Evolutionary conservation across 2,797 vertebrate genomes (phyloP).

Genomic region (Gephyroberyx darwinii): DNA sequence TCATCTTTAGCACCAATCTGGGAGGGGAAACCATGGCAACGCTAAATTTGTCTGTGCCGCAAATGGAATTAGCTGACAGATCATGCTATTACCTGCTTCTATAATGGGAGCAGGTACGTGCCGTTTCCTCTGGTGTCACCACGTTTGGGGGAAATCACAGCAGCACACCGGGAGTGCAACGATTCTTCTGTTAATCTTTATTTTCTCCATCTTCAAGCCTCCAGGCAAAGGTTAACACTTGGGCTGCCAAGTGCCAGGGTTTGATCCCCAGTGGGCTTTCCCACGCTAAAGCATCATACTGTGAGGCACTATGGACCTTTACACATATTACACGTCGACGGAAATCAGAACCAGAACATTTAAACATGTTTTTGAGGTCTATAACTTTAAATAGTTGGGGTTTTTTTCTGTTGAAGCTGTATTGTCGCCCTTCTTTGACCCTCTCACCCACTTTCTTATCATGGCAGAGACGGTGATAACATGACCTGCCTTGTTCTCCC

Average conservation of each 20-base stretch:
- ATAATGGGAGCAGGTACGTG: constrained; percentile 4
- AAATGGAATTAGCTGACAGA: constrained; percentile 13
- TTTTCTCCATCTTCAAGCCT: not conserved
- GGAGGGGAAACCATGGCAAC: constrained; percentile 24
- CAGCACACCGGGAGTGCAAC: not conserved
- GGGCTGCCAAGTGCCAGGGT: too few relatives aligned
- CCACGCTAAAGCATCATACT: too few relatives aligned
- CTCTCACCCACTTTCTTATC: not conserved
- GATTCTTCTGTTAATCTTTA: not conserved
- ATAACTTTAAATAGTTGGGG: too few relatives aligned
- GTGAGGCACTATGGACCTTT: too few relatives aligned
- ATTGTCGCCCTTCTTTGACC: not conserved
- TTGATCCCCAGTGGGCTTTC: too few relatives aligned
- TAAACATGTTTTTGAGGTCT: too few relatives aligned
- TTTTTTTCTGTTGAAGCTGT: not conserved
- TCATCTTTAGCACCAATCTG: constrained; percentile 1
- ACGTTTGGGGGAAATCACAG: constrained; percentile 4
- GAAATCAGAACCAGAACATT: too few relatives aligned
- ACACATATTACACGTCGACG: too few relatives aligned
- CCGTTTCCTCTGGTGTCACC: constrained; percentile 11
- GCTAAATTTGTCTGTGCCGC: constrained; percentile 2
- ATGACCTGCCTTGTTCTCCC: not conserved
- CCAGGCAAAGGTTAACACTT: too few relatives aligned
- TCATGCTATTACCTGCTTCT: constrained; percentile 25
- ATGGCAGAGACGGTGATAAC: not conserved